Evolutionary conservation across 2,113 vertebrate species (phyloP), one percentile per base, ranked within the genome.

Genomic region (Egretta garzetta): DNA sequence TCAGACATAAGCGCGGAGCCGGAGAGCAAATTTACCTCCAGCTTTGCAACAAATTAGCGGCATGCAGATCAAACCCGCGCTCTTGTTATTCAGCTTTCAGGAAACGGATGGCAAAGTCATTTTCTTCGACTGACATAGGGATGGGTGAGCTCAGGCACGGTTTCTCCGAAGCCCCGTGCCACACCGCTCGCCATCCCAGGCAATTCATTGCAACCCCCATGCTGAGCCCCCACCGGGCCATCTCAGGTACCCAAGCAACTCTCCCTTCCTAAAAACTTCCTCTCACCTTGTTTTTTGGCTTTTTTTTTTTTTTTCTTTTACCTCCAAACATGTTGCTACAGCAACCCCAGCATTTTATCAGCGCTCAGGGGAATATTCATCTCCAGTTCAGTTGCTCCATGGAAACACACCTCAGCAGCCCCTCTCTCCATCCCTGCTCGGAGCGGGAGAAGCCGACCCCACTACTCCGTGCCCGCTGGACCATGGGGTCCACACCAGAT

Each of bases 391-490:
- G 77, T 67, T 41, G 77, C 86, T 94, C 93, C 90, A 72, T 56
- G 82, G 93, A 90, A 96, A 94, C 72, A 22, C 22, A 1, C 22
- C 75, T 28, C 18, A 1, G 33, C 89, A 74, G 76, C 55, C 32
- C 55, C 43, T 39, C 24, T 76, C 33, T 30, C 45, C 60, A 52
- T 30, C 59, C 35, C 22, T 43, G n/a, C 43, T 35, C 1, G 1
- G 21, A 52, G 60, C 0, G 0, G 20, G 8, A 62, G 55, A 70
- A 80, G 53, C 13, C 39, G 80, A 75, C 17, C 49, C 35, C 24
- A 70, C 20, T 8, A 0, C 22, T 24, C 30, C 3, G 0, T n/a
- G 15, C 7, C 37, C 3, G 0, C 45, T 47, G 28, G 35, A 63
- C 6, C 45, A 28, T 1, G 5, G 33, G 47, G 21, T 67, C 43